phyloP scores from a whole-genome alignment of 2,797 vertebrate genomes.

The Holocentrus rufus region DNA sequence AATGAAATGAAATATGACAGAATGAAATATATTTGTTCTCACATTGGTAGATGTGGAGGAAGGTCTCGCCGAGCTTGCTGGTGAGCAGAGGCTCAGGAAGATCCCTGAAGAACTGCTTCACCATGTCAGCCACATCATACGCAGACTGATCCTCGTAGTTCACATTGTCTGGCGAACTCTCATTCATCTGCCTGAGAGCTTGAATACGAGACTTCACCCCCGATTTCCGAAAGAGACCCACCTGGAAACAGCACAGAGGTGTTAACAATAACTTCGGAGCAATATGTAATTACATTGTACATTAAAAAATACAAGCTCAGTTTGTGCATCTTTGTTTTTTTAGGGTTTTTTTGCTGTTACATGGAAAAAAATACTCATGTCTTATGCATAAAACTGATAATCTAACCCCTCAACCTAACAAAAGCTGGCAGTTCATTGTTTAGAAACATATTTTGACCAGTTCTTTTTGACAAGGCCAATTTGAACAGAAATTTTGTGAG shows the following conservation, averaged over 20 bases:
- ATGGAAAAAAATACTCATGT: too few species aligned
- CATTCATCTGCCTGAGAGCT: slow-evolving; percentile 94
- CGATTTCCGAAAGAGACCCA: slow-evolving; percentile 97
- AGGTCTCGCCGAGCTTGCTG: slow-evolving; percentile 96
- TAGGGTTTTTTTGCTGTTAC: too few species aligned
- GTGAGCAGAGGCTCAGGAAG: slow-evolving; percentile 96
- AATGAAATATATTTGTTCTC: slow-evolving; percentile 66
- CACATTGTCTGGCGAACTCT: slow-evolving; percentile 91
- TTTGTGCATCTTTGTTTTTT: too few species aligned
- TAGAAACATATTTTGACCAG: too few species aligned
- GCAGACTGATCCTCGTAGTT: slow-evolving; percentile 96
- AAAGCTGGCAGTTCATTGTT: too few species aligned
- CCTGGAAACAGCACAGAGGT: slow-evolving; percentile 77
- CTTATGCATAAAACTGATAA: not conserved
- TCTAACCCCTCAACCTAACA: not conserved
- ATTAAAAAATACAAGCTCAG: not conserved
- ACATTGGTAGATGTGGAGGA: slow-evolving; percentile 99
- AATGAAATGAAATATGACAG: not conserved
- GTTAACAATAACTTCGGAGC: slow-evolving; percentile 2
- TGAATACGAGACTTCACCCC: slow-evolving; percentile 98
- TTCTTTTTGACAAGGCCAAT: too few species aligned
- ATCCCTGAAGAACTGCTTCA: slow-evolving; percentile 98
- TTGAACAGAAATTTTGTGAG: not conserved
- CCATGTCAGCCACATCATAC: slow-evolving; percentile 97
- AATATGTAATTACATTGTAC: slow-evolving; percentile 4